Evolutionary conservation across 1,140 invertebrate species (phyloP).

Genomic region (Euura saliciscinereae): DNA sequence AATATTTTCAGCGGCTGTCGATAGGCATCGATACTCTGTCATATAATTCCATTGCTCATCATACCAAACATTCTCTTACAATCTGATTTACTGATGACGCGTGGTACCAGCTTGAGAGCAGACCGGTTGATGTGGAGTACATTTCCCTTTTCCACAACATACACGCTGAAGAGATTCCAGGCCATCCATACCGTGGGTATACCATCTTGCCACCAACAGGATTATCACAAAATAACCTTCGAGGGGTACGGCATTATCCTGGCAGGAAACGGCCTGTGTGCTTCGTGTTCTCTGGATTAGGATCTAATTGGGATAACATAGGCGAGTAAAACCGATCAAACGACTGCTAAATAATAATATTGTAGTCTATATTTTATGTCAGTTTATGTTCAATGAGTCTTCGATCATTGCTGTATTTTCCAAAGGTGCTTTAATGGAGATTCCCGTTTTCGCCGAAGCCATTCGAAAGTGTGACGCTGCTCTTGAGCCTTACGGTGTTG

Average conservation of each 20-base stretch:
- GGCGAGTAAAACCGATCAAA: too few relatives aligned
- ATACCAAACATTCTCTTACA: too few relatives aligned
- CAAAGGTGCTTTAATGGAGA: conserved; percentile 63
- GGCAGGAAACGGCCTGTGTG: conserved; percentile 40
- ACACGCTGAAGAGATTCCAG: conserved; percentile 57
- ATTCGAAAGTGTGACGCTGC: conserved; percentile 67
- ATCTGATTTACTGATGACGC: too few relatives aligned
- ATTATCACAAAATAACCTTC: conserved; percentile 63
- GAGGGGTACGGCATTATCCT: conserved; percentile 61
- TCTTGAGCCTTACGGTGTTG: conserved; percentile 60
- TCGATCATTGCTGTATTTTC: too few relatives aligned
- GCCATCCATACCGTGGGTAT: conserved; percentile 66
- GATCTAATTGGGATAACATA: conserved; percentile 66
- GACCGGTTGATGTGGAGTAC: conserved; percentile 63
- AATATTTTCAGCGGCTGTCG: too few relatives aligned
- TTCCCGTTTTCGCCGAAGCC: conserved; percentile 75
- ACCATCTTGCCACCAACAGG: conserved; percentile 57
- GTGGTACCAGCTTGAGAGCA: conserved; percentile 41
- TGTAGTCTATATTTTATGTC: too few relatives aligned
- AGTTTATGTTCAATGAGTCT: too few relatives aligned
- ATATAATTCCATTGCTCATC: too few relatives aligned
- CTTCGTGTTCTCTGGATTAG: conserved; percentile 54
- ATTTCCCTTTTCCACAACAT: conserved; percentile 59
- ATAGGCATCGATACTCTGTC: too few relatives aligned
- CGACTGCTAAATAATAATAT: too few relatives aligned